phyloP scores from a whole-genome alignment of 2,888 invertebrate genomes.

The Schizotus pectinicornis region DNA sequence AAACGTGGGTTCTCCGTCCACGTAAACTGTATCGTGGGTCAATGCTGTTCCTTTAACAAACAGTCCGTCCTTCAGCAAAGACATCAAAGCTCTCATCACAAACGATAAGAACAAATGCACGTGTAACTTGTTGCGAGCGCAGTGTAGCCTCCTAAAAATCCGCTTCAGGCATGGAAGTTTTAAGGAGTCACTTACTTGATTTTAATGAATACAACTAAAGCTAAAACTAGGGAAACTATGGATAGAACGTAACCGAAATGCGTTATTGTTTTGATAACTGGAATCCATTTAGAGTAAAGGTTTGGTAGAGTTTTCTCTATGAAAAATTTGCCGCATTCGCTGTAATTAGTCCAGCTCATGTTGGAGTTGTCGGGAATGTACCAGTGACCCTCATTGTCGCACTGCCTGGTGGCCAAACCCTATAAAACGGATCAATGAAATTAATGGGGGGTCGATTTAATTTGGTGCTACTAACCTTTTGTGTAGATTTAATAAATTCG shows the following conservation, averaged over 20 bases:
- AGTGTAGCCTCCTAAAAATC: conserved; percentile 64
- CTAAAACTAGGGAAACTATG: conserved; percentile 59
- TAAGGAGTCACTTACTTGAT: conserved; percentile 57
- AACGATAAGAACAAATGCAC: conserved; percentile 71
- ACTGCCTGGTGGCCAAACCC: conserved; percentile 59
- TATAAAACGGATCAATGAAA: conserved; percentile 41
- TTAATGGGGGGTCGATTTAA: conserved; percentile 1
- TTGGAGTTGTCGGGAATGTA: conserved; percentile 50
- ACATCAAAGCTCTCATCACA: conserved; percentile 66
- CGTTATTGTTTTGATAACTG: conserved; percentile 61
- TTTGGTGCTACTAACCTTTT: conserved; percentile 34
- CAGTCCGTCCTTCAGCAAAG: conserved; percentile 64
- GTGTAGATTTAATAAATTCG: conserved; percentile 33
- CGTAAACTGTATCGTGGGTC: conserved; percentile 53
- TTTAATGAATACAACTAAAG: conserved; percentile 61
- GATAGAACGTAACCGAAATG: conserved; percentile 64
- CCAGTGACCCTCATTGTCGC: conserved; percentile 61
- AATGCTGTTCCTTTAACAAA: conserved; percentile 62
- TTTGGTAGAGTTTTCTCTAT: conserved; percentile 7
- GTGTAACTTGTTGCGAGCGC: conserved; percentile 70
- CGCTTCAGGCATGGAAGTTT: not conserved
- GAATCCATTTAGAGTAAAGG: conserved; percentile 59
- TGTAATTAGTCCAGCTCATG: conserved; percentile 60
- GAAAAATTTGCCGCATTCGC: conserved; percentile 53
- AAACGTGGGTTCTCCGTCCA: conserved; percentile 52